A percentile compares a stretch with the other conserved stretches of the same genome.
Evolutionary conservation across 1,140 invertebrate species (phyloP).

Genomic region (Zeugodacus cucurbitae): DNA sequence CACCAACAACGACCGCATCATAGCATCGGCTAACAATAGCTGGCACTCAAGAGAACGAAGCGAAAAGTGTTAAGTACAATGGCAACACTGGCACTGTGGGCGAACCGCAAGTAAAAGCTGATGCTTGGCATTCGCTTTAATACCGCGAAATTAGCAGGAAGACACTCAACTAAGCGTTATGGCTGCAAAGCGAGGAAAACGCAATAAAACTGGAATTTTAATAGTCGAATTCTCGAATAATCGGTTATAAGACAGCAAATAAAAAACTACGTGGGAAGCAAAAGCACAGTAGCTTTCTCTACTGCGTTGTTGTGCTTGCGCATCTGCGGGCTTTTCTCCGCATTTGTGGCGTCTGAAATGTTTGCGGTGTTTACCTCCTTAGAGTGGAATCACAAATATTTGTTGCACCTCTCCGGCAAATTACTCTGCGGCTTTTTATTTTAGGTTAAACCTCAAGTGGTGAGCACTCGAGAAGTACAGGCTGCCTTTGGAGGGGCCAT

Average conservation of each 20-base stretch:
- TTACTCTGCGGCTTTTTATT: not conserved
- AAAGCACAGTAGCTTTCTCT: too few species aligned
- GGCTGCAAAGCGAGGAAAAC: not conserved
- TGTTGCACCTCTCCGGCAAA: not conserved
- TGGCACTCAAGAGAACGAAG: not conserved
- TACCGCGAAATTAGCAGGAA: conserved; percentile 20
- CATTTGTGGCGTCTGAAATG: not conserved
- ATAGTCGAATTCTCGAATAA: not conserved
- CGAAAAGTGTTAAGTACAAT: not conserved
- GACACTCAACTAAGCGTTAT: not conserved
- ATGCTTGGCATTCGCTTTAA: conserved; percentile 11
- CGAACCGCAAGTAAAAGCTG: not conserved
- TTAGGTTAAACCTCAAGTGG: not conserved
- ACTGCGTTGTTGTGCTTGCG: too few species aligned
- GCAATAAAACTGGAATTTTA: not conserved
- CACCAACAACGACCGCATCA: not conserved
- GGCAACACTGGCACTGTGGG: not conserved
- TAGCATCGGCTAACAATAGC: not conserved
- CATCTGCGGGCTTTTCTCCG: too few species aligned
- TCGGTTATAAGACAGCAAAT: not conserved
- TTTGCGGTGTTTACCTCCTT: not conserved
- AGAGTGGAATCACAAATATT: not conserved
- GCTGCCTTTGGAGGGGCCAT: not conserved
- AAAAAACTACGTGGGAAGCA: too few species aligned
- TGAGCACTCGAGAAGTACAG: not conserved